Evolutionary conservation across 2,888 invertebrate species (phyloP).

Genomic region (Megalurothrips usitatus): DNA sequence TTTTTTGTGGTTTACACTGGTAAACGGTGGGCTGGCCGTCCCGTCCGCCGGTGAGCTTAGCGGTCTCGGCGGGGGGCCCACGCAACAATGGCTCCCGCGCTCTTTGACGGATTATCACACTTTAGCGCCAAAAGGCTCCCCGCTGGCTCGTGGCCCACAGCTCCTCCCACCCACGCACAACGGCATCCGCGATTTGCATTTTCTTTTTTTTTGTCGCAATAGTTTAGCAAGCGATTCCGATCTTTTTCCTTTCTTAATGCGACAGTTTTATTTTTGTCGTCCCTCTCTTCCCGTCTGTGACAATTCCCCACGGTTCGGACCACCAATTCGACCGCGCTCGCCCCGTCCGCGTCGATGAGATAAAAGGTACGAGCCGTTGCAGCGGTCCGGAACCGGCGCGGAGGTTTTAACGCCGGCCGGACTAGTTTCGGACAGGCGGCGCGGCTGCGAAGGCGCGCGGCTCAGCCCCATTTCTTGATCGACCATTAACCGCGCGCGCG

Average conservation of each 20-base stretch:
- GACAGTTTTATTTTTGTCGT: too few species aligned
- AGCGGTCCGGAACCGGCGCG: too few species aligned
- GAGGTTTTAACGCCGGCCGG: neutral
- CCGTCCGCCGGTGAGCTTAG: neutral
- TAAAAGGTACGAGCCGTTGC: too few species aligned
- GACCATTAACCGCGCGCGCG: neutral
- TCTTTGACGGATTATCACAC: constrained; percentile 3
- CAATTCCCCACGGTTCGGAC: neutral
- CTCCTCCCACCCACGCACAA: neutral
- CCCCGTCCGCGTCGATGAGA: neutral
- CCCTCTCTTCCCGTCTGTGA: too few species aligned
- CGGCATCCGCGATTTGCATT: neutral
- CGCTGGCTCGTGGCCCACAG: neutral
- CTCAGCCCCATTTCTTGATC: neutral
- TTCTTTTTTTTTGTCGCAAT: neutral
- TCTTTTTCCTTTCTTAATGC: too few species aligned
- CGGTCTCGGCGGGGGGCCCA: neutral
- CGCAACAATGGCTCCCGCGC: neutral
- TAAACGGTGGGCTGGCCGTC: neutral
- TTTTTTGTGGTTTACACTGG: neutral
- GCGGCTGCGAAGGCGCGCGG: neutral
- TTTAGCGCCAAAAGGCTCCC: neutral
- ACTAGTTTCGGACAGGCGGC: neutral
- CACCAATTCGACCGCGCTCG: neutral
- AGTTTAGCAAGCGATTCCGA: too few species aligned